phyloP scores from a whole-genome alignment of 2,797 vertebrate species.

The Morus bassanus region DNA sequence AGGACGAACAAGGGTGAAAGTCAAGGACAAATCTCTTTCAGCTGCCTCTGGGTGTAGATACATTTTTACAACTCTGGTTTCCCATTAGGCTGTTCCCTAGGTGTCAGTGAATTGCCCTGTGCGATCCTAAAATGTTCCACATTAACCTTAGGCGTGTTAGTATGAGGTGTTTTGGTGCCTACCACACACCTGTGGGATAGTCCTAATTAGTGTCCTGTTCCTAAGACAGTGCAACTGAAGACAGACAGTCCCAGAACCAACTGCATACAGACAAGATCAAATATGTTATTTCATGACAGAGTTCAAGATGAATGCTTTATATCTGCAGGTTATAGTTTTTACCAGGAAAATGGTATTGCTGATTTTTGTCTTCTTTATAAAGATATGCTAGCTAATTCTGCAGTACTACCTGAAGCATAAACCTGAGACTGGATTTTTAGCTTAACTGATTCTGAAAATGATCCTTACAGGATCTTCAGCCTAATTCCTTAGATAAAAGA shows the following conservation, averaged over 20 bases:
- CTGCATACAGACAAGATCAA: background rate
- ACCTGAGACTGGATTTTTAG: background rate
- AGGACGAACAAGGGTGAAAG: background rate
- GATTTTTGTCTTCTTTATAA: background rate
- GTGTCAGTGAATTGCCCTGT: background rate
- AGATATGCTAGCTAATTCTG: background rate
- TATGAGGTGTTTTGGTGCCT: background rate
- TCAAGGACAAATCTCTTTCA: background rate
- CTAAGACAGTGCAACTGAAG: background rate
- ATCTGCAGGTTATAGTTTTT: background rate
- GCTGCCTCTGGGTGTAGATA: background rate
- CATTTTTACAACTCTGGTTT: background rate
- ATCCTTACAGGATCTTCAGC: background rate
- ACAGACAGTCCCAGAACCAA: background rate
- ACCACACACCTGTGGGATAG: accelerated
- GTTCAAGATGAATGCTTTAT: background rate
- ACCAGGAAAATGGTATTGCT: background rate
- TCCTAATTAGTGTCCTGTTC: background rate
- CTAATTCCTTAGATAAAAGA: background rate
- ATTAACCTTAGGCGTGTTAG: background rate
- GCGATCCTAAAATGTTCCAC: background rate
- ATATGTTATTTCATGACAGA: background rate
- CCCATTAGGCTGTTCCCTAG: background rate
- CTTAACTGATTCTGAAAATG: background rate
- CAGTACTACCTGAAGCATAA: background rate